Evolutionary conservation across 2,888 invertebrate genomes (phyloP).

Genomic region (Salticus scenicus): DNA sequence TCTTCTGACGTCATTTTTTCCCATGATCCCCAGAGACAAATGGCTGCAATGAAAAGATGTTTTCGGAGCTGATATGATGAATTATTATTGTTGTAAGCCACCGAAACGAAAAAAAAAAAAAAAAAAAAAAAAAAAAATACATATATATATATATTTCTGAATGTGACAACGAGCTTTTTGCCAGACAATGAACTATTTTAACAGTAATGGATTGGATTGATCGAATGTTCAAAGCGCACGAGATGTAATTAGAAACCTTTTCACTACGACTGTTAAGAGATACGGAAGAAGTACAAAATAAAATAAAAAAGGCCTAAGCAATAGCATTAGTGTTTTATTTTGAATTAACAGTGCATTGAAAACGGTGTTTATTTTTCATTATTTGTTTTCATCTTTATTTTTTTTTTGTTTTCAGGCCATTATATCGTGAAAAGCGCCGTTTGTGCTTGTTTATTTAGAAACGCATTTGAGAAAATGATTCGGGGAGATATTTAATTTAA

Average conservation of each 20-base stretch:
- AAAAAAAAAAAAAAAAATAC: neutral
- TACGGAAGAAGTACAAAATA: neutral
- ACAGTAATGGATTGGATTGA: conserved; percentile 30
- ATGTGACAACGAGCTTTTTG: conserved; percentile 26
- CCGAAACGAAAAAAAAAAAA: neutral
- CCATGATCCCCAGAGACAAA: conserved; percentile 13
- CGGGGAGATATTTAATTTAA: neutral
- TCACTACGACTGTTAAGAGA: neutral
- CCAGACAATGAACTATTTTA: conserved; percentile 28
- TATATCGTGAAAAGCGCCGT: neutral
- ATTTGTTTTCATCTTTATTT: neutral
- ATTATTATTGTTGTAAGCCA: conserved; percentile 34
- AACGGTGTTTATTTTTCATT: neutral
- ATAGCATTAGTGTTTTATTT: neutral
- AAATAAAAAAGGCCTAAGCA: neutral
- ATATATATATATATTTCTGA: neutral
- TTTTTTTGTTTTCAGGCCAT: neutral
- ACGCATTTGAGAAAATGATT: neutral
- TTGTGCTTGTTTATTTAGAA: neutral
- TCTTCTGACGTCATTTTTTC: conserved; percentile 16
- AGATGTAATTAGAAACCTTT: conserved; percentile 14
- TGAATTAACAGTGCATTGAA: neutral
- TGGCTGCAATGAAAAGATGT: conserved; percentile 33
- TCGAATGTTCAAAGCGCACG: neutral
- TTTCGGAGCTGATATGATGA: conserved; percentile 38